Conservation (phyloP, 2,888 invertebrate genomes). For the Andrena dorsata region DNA sequence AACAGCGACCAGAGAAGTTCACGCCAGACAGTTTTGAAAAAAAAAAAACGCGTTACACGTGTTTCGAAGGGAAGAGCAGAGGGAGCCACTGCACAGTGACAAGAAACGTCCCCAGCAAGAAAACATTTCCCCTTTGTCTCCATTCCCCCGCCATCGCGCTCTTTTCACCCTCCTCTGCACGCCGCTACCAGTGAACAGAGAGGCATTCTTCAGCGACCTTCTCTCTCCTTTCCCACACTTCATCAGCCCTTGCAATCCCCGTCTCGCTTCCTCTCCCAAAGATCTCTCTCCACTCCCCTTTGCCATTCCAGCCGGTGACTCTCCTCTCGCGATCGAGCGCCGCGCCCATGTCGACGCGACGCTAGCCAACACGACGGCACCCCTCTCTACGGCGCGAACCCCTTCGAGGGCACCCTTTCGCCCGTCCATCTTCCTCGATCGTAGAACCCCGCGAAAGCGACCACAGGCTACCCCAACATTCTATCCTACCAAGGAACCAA, state of each 20-base stretch:
- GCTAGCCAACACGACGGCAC: conserved; percentile 1
- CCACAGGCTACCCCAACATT: background rate
- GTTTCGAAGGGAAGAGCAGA: conserved; percentile 60
- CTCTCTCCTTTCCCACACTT: conserved; percentile 8
- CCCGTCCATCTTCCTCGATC: conserved; percentile 4
- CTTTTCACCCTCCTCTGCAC: conserved; percentile 2
- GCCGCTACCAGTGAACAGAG: conserved; percentile 11
- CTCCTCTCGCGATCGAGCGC: conserved; percentile 56
- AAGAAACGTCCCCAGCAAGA: conserved; percentile 48
- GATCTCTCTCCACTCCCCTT: conserved; percentile 25
- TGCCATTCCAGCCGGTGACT: conserved; percentile 36
- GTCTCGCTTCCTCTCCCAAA: conserved; percentile 19
- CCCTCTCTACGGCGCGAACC: background rate
- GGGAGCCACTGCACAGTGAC: conserved; percentile 80
- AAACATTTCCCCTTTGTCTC: conserved; percentile 60
- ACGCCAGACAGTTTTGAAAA: conserved; percentile 31
- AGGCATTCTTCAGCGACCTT: conserved; percentile 15
- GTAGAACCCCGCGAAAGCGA: background rate
- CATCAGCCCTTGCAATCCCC: conserved; percentile 12
- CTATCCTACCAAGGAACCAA: background rate
- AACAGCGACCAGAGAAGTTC: conserved; percentile 16
- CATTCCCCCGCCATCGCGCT: conserved; percentile 32
- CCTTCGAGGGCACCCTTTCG: conserved; percentile 4
- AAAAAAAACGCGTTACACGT: conserved; percentile 38
- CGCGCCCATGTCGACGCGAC: conserved; percentile 68